Evolutionary conservation across 2,888 invertebrate species (phyloP).

Genomic region (Xylophagus ater): DNA sequence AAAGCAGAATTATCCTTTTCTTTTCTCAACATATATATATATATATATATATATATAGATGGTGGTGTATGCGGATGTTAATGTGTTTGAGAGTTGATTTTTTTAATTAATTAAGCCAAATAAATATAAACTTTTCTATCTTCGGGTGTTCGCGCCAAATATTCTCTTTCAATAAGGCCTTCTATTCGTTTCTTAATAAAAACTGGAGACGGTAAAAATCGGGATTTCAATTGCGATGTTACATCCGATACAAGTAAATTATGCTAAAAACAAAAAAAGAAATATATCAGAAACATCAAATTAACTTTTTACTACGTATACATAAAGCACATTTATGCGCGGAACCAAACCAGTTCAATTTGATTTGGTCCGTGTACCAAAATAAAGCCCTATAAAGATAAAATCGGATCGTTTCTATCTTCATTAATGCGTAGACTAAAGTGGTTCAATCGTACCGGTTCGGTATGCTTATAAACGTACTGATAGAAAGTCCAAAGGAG

Average conservation of each 20-base stretch:
- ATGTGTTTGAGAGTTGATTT: not conserved
- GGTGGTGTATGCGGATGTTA: too few species aligned
- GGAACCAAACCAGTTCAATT: too few species aligned
- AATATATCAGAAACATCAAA: not conserved
- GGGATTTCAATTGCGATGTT: slow-evolving; percentile 89
- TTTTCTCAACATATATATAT: not conserved
- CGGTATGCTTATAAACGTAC: not conserved
- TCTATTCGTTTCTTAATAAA: slow-evolving; percentile 99
- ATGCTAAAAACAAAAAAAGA: slow-evolving; percentile 47
- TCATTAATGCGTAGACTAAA: too few species aligned
- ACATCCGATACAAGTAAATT: slow-evolving; percentile 94
- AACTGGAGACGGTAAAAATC: slow-evolving; percentile 96
- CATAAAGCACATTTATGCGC: too few species aligned
- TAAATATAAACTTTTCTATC: slow-evolving; percentile 95
- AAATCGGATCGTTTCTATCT: too few species aligned
- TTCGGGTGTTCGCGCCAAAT: slow-evolving; percentile 92
- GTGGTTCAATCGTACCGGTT: too few species aligned
- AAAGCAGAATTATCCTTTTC: not conserved
- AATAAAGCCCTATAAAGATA: too few species aligned
- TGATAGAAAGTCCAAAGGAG: too few species aligned
- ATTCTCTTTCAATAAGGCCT: slow-evolving; percentile 97
- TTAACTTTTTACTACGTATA: too few species aligned
- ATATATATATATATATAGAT: too few species aligned
- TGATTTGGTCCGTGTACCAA: too few species aligned
- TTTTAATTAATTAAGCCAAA: slow-evolving; percentile 48